These are phyloP conservation scores for Caenorhabditis imperialis DNA, from an alignment of 2,888 invertebrate species.

Conservation along the genomic window DNA sequence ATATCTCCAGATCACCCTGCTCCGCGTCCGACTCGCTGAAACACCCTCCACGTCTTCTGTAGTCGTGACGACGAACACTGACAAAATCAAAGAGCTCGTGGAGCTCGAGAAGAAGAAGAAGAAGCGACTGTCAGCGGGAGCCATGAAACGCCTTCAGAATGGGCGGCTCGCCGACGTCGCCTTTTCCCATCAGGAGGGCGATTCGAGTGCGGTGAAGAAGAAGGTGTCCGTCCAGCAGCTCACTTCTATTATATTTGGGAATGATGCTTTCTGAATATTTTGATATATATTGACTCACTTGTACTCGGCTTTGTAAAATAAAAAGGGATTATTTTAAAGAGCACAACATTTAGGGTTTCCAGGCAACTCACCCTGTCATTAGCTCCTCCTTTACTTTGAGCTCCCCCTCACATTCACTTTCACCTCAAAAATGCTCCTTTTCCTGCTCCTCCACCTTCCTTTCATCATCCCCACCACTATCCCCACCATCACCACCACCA, in stretches of 20 bases:
- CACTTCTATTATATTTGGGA: constrained; percentile 28
- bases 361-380: too few species aligned
- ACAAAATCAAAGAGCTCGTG: constrained; percentile 47
- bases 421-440: too few species aligned
- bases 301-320: too few species aligned
- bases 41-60: neutral
- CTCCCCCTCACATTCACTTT: too few species aligned
- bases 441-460: too few species aligned
- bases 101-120: constrained; percentile 23
- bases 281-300: too few species aligned
- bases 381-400: too few species aligned
- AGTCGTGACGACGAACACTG: constrained; percentile 26
- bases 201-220: constrained; percentile 60
- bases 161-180: constrained; percentile 26
- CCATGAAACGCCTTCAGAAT: constrained; percentile 26
- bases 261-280: too few species aligned
- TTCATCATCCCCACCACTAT: too few species aligned
- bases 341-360: too few species aligned
- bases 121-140: constrained; percentile 46
- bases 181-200: constrained; percentile 44
- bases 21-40: constrained; percentile 26
- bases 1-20: constrained; percentile 31
- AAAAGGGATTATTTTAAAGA: too few species aligned
- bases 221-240: constrained; percentile 50
- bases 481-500: too few species aligned